Evolutionary conservation across 2,797 vertebrate genomes (phyloP).

Genomic region (Mormyrus hasselquistii): DNA sequence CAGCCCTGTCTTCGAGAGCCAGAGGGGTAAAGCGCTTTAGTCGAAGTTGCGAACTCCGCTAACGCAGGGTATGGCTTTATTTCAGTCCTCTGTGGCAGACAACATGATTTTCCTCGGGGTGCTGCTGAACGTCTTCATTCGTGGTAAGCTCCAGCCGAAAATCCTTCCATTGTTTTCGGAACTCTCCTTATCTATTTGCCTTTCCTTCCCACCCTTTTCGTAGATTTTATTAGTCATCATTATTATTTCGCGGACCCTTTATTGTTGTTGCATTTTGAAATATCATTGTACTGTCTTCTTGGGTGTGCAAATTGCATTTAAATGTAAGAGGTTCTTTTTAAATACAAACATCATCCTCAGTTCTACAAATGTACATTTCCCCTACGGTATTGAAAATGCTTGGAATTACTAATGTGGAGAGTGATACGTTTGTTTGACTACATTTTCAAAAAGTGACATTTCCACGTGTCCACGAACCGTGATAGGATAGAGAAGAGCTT

Average conservation of each 20-base stretch:
- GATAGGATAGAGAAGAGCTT: background rate
- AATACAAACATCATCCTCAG: background rate
- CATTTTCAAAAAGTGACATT: background rate
- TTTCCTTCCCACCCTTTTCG: background rate
- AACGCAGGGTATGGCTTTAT: slow-evolving; percentile 27
- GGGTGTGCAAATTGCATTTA: background rate
- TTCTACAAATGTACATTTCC: background rate
- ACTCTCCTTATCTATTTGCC: background rate
- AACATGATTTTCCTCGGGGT: slow-evolving; percentile 54
- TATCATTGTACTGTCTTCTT: background rate
- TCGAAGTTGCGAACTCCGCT: slow-evolving; percentile 28
- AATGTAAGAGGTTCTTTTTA: background rate
- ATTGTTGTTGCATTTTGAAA: background rate
- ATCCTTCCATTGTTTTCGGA: background rate
- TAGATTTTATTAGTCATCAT: background rate
- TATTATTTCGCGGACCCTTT: background rate
- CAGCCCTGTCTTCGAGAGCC: slow-evolving; percentile 22
- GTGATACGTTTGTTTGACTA: background rate
- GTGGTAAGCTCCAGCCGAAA: slow-evolving; percentile 47
- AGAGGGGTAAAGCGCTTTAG: slow-evolving; percentile 26
- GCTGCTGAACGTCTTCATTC: slow-evolving; percentile 45
- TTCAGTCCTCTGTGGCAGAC: slow-evolving; percentile 18
- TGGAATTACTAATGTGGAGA: background rate
- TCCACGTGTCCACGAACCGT: slow-evolving; percentile 1
- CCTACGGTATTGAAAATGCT: background rate